Conservation (phyloP, 2,797 vertebrate species). For the Ptychobarbus kaznakovi region DNA sequence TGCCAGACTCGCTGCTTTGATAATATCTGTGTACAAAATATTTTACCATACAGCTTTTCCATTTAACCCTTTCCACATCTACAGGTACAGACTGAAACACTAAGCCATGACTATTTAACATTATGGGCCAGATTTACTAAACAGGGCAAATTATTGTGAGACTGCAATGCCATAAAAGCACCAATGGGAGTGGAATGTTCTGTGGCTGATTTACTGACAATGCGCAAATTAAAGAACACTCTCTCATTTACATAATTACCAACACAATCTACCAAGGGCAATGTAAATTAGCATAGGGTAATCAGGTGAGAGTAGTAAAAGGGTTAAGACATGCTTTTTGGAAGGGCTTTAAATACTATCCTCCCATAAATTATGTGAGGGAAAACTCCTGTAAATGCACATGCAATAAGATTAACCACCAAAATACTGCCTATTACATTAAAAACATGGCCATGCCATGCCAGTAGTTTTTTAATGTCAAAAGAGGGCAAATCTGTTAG, state of each 20-base stretch:
- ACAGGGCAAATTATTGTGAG: not conserved
- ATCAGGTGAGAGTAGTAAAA: not conserved
- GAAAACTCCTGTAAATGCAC: not conserved
- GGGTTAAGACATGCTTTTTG: not conserved
- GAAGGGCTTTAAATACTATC: not conserved
- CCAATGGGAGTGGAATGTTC: not conserved
- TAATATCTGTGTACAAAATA: conserved; percentile 21
- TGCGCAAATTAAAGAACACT: not conserved
- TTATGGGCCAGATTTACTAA: not conserved
- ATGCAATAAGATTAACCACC: not conserved
- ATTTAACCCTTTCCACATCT: not conserved
- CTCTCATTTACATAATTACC: not conserved
- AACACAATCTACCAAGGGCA: not conserved
- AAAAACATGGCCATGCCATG: not conserved
- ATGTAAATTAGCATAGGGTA: not conserved
- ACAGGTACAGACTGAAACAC: not conserved
- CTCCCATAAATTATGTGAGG: not conserved
- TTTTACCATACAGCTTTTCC: not conserved
- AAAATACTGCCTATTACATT: too few relatives aligned
- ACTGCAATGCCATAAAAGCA: not conserved
- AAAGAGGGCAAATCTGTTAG: not conserved
- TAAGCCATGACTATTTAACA: not conserved
- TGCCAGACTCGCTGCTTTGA: conserved; percentile 5
- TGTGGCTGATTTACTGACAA: not conserved
- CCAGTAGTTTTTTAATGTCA: not conserved